Evolutionary conservation across 1,140 invertebrate species (phyloP), one percentile per base, ranked within the genome.

Genomic region (Druon quercuslanigerum): DNA sequence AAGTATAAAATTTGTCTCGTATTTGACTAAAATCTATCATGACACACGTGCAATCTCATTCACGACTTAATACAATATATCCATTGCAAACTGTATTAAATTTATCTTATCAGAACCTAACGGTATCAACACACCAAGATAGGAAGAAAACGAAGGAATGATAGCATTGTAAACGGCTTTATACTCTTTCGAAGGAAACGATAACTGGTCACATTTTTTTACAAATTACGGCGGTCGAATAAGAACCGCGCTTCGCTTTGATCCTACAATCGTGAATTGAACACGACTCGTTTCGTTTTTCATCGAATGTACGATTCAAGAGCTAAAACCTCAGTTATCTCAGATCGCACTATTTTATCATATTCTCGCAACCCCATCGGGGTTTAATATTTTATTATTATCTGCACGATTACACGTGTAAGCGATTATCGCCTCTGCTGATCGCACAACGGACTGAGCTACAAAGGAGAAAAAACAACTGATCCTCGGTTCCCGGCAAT

Each of bases 301-400:
- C 60, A 66, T 66, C 60, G n/a, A 66, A 66, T 40, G n/a, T 20
- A 25, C 8, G 8, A 57, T 57, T 57, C 25, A n/a, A 40, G 25
- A 66, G 60, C 14, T 40, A n/a, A 20, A 33, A 40, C 25, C 40
- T 66, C n/a, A 14, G 60, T 66, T 66, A 66, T 66, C 60, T 66
- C 6, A 3, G 14, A 66, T 66, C 60, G 20, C n/a, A 25, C 60
- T 33, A n/a, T 66, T 66, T 66, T 66, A 66, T 66, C 60, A 66
- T 66, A 66, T 60, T 60, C 60, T 40, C 25, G 60, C 60, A 66
- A 66, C 60, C 60, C 60, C 60, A 66, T 40, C 60, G 25, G 14
- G 60, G 60, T 66, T 66, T 40, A 66, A 66, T 66, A 66, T 66
- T 66, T 66, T 66, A 66, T 66, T 40, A 66, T 33, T 66, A 66